These are phyloP conservation scores for Zaprionus tsacasi DNA, from an alignment of 1,140 invertebrate genomes.

Conservation along the genomic window DNA sequence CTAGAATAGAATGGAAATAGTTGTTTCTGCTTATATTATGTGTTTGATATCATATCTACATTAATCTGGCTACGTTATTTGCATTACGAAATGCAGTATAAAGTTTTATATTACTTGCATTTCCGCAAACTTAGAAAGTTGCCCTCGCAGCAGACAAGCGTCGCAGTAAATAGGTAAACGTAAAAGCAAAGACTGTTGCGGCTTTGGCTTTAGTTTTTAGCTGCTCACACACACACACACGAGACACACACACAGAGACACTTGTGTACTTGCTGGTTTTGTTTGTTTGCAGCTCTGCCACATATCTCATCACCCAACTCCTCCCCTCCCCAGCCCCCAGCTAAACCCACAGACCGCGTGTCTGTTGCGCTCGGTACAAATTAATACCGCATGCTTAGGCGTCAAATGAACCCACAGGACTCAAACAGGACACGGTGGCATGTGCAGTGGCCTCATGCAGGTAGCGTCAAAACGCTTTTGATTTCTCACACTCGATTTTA, in stretches of 20 bases:
- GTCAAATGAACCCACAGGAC: constrained; percentile 48
- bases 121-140: background rate
- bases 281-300: constrained; percentile 7
- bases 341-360: constrained; percentile 60
- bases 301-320: background rate
- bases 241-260: background rate
- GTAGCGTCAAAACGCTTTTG: constrained; percentile 44
- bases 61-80: no score
- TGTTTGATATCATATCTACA: no score
- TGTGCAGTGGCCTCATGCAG: constrained; percentile 36
- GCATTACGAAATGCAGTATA: no score
- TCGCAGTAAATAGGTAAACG: constrained; percentile 6
- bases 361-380: constrained; percentile 52
- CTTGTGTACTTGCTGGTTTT: constrained; percentile 9
- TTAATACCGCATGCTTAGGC: constrained; percentile 57
- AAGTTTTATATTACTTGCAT: background rate
- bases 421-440: constrained; percentile 8
- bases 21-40: no score
- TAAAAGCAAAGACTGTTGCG: constrained; percentile 34
- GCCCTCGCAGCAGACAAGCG: constrained; percentile 12
- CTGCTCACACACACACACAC: background rate
- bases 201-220: constrained; percentile 60
- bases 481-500: constrained; percentile 67
- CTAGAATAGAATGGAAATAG: no score
- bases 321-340: constrained; percentile 1